These are phyloP conservation scores for Chromobotia macracanthus DNA, from an alignment of 2,797 vertebrate genomes.

Conservation along the genomic window DNA sequence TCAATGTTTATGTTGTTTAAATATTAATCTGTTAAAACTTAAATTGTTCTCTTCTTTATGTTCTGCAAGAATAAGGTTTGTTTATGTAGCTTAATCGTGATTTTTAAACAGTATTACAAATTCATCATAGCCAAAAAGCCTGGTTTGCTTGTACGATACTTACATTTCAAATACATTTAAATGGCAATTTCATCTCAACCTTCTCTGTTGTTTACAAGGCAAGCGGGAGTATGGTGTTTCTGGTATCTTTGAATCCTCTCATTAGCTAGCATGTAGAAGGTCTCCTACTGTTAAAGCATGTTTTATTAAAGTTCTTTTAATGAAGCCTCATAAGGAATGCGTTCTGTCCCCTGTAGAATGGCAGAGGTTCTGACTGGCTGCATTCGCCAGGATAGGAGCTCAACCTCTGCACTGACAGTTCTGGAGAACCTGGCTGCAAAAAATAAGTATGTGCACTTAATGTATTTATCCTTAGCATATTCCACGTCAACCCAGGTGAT, in stretches of 20 bases:
- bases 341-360: slow-evolving; percentile 75
- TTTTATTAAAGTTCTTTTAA: slow-evolving; percentile 43
- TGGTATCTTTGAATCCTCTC: slow-evolving; percentile 17
- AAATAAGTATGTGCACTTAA: slow-evolving; percentile 75
- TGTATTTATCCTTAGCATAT: slow-evolving; percentile 20
- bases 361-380: slow-evolving; percentile 77
- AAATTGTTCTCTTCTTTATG: no score
- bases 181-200: not conserved
- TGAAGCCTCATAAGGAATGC: slow-evolving; percentile 26
- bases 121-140: not conserved
- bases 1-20: not conserved
- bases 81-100: not conserved
- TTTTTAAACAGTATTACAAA: not conserved
- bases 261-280: slow-evolving; percentile 33
- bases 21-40: not conserved
- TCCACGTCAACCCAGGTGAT: slow-evolving; percentile 19
- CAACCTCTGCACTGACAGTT: slow-evolving; percentile 73
- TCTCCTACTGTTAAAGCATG: slow-evolving; percentile 17
- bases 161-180: not conserved
- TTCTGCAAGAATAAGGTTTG: not conserved
- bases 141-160: not conserved
- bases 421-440: slow-evolving; percentile 78
- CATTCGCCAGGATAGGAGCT: slow-evolving; percentile 66
- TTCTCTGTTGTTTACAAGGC: slow-evolving; percentile 3
- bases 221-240: not conserved